A percentile compares a stretch with the other conserved stretches of the same genome.
Conservation (phyloP, 2,888 invertebrate species). For the Himalopsyche anomala region DNA sequence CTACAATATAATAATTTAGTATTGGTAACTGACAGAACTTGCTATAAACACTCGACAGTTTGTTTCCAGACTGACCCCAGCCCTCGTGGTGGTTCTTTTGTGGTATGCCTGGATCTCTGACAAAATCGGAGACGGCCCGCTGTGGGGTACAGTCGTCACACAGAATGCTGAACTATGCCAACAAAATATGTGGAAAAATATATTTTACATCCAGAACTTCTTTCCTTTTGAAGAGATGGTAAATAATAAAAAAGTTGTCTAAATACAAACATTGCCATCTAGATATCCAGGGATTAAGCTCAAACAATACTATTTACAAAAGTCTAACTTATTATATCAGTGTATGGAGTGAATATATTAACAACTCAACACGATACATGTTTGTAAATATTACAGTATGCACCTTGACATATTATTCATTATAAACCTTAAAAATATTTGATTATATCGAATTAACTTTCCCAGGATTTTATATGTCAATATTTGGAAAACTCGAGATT, state of each 20-base stretch:
- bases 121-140: conserved; percentile 80
- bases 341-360: too few relatives aligned
- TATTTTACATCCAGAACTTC: conserved; percentile 82
- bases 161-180: conserved; percentile 81
- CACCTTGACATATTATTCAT: too few relatives aligned
- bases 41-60: conserved; percentile 54
- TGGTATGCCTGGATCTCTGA: conserved; percentile 84
- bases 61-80: conserved; percentile 79
- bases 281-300: too few relatives aligned
- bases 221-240: conserved; percentile 84
- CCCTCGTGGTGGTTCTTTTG: conserved; percentile 78
- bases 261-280: not conserved
- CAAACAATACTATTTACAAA: too few relatives aligned
- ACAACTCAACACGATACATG: too few relatives aligned
- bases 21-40: conserved; percentile 17
- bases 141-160: conserved; percentile 81
- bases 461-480: too few relatives aligned
- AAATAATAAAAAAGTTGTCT: conserved; percentile 66
- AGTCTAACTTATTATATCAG: too few relatives aligned
- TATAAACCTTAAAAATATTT: too few relatives aligned
- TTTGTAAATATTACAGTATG: too few relatives aligned
- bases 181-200: conserved; percentile 82
- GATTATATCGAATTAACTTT: too few relatives aligned
- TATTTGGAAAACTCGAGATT: too few relatives aligned
- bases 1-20: not conserved